Percentiles rank a stretch among this genome's conserved stretches.
Conservation (phyloP, 2,113 vertebrate genomes). For the Clarias macrocephalus region DNA sequence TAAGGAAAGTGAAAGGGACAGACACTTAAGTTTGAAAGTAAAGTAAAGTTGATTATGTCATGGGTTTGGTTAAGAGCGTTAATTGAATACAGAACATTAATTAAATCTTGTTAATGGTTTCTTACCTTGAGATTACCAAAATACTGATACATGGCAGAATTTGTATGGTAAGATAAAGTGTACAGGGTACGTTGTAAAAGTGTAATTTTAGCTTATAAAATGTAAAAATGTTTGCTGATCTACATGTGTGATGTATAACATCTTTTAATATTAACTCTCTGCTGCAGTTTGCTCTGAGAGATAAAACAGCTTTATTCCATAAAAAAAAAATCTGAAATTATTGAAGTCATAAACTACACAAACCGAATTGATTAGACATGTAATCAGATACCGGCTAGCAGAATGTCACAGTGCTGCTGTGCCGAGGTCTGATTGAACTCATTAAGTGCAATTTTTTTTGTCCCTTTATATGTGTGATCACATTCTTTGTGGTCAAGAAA, state of each 20-base stretch:
- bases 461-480: neutral
- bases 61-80: constrained; percentile 33
- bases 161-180: constrained; percentile 4
- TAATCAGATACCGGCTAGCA: neutral
- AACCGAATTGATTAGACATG: too few species aligned
- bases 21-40: neutral
- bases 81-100: neutral
- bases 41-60: neutral
- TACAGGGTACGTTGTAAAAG: constrained; percentile 7
- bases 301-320: neutral
- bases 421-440: neutral
- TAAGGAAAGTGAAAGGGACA: neutral
- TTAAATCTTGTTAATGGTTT: constrained; percentile 40
- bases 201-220: constrained; percentile 16
- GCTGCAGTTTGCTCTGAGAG: neutral
- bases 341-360: neutral
- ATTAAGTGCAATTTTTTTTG: neutral
- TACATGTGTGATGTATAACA: neutral
- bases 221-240: constrained; percentile 13
- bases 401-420: neutral
- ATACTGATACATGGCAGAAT: neutral
- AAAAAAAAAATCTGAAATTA: neutral
- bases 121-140: constrained; percentile 6
- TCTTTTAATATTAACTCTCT: neutral
- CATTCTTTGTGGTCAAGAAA: neutral